A percentile compares a stretch with the other conserved stretches of the same genome.
These are phyloP conservation scores for Syritta pipiens DNA, from an alignment of 2,888 invertebrate species.

Conservation along the genomic window DNA sequence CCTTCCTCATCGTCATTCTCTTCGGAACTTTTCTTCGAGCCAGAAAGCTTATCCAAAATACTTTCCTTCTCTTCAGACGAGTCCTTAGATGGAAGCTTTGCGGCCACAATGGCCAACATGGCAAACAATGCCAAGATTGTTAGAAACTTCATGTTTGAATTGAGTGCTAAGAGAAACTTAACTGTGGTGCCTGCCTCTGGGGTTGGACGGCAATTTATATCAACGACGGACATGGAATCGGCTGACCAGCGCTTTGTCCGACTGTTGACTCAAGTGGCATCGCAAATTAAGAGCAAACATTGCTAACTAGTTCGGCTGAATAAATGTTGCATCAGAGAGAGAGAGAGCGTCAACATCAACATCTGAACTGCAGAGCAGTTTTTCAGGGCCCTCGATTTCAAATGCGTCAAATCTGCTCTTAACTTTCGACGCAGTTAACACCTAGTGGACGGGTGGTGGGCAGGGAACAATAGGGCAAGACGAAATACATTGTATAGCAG, in stretches of 20 bases:
- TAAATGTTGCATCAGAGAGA: not conserved
- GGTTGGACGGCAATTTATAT: slow-evolving; percentile 15
- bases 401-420: too few relatives aligned
- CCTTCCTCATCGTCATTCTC: slow-evolving; percentile 25
- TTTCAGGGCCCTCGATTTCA: too few relatives aligned
- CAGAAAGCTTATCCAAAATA: not conserved
- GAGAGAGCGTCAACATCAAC: not conserved
- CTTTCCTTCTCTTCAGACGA: slow-evolving; percentile 17
- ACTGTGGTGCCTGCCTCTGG: not conserved
- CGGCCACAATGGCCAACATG: slow-evolving; percentile 26
- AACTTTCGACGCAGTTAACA: too few relatives aligned
- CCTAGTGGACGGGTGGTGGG: too few relatives aligned
- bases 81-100: slow-evolving; percentile 1
- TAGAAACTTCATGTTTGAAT: slow-evolving; percentile 43
- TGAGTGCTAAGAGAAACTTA: slow-evolving; percentile 11
- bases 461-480: too few relatives aligned
- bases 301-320: not conserved
- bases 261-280: slow-evolving; percentile 13
- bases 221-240: not conserved
- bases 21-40: not conserved
- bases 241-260: not conserved
- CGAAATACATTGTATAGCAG: too few relatives aligned
- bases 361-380: too few relatives aligned
- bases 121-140: slow-evolving; percentile 33
- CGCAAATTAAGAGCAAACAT: slow-evolving; percentile 17